phyloP scores from a whole-genome alignment of 2,113 vertebrate species.

The Microcebus lehilahytsara region DNA sequence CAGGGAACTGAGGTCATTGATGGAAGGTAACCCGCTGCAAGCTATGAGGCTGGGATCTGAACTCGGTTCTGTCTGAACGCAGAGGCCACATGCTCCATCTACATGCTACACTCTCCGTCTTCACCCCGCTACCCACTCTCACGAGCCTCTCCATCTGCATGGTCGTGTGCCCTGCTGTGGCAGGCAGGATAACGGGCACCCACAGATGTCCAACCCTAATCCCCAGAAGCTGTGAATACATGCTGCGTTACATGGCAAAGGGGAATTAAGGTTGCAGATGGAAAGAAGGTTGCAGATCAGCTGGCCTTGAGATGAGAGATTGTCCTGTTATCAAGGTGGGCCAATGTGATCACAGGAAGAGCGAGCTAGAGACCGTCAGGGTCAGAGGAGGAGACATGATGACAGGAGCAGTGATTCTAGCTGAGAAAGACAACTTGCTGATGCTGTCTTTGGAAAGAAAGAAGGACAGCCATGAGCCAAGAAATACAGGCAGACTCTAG shows the following conservation, averaged over 20 bases:
- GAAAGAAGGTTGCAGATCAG: not conserved
- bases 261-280: not conserved
- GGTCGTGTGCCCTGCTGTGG: not conserved
- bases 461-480: not conserved
- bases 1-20: not conserved
- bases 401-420: too few species aligned
- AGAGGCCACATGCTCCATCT: fast-evolving
- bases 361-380: not conserved
- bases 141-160: not conserved
- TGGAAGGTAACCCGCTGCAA: not conserved
- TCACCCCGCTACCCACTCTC: not conserved
- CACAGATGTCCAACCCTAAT: not conserved
- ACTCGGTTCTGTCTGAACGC: not conserved
- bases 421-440: not conserved
- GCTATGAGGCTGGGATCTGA: not conserved
- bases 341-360: not conserved
- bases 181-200: not conserved
- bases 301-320: not conserved
- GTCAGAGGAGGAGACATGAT: not conserved
- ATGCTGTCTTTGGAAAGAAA: not conserved
- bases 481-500: not conserved
- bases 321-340: not conserved
- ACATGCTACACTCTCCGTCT: not conserved
- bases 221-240: not conserved
- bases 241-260: not conserved